Percentiles rank a stretch among this genome's conserved stretches.
phyloP scores from a whole-genome alignment of 2,797 vertebrate species.

The Oryzias dopingdopingensis region DNA sequence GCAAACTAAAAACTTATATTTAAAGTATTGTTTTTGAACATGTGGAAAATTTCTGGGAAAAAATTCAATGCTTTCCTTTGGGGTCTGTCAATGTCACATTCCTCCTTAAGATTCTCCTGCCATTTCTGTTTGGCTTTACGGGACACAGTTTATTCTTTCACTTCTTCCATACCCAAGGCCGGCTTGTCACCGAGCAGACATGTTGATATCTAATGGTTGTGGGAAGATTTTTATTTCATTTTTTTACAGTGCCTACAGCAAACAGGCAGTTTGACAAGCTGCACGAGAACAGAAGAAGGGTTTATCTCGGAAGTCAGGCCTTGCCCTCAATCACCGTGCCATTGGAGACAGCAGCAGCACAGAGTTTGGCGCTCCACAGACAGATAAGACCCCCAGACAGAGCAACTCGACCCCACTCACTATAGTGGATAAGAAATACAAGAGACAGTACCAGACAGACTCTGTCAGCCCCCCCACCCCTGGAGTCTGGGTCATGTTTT shows the following conservation, averaged over 20 bases:
- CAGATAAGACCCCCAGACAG: constrained; percentile 70
- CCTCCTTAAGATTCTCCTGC: neutral
- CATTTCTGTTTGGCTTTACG: constrained; percentile 35
- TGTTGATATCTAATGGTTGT: constrained; percentile 62
- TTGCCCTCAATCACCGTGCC: constrained; percentile 68
- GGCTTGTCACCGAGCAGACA: constrained; percentile 52
- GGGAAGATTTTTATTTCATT: constrained; percentile 33
- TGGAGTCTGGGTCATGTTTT: constrained; percentile 13
- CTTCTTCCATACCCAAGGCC: constrained; percentile 39
- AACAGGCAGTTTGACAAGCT: constrained; percentile 43
- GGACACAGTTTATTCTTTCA: constrained; percentile 27
- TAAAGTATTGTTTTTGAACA: too few species aligned
- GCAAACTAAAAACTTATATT: too few species aligned
- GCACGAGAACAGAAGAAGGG: constrained; percentile 61
- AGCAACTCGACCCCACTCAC: constrained; percentile 48
- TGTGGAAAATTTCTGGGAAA: too few species aligned
- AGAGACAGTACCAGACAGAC: constrained; percentile 33
- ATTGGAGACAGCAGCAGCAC: constrained; percentile 57
- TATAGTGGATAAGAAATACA: constrained; percentile 38
- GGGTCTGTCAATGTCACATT: constrained; percentile 14
- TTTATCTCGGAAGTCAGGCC: constrained; percentile 75
- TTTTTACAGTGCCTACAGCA: constrained; percentile 44
- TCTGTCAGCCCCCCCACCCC: constrained; percentile 8
- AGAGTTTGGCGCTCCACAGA: constrained; percentile 43
- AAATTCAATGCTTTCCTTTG: constrained; percentile 4